Conservation (phyloP, 1,140 invertebrate genomes). For the Caenorhabditis briggsae region DNA sequence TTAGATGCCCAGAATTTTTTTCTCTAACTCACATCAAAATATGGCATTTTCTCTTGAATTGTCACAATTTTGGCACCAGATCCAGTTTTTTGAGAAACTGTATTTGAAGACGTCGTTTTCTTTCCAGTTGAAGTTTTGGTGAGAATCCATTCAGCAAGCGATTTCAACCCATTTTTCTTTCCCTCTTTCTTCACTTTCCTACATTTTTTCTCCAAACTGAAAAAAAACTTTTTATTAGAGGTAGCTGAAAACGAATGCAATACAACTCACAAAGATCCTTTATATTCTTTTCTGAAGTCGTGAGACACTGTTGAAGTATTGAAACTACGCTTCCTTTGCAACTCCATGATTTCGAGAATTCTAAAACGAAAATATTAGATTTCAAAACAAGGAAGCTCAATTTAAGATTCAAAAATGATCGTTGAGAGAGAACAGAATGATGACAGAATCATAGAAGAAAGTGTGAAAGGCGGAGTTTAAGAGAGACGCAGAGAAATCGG, state of each 20-base stretch:
- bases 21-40: conserved; percentile 54
- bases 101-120: neutral
- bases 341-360: neutral
- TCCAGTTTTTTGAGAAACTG: neutral
- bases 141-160: conserved; percentile 39
- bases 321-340: conserved; percentile 48
- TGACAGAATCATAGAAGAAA: neutral
- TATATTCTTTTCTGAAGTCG: conserved; percentile 57
- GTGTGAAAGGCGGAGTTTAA: neutral
- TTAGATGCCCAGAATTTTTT: no score
- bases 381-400: neutral
- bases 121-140: neutral
- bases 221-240: neutral
- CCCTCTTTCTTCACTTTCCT: conserved; percentile 26
- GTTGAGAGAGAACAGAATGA: conserved; percentile 31
- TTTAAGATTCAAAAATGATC: neutral
- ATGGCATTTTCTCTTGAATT: neutral
- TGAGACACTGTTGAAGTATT: conserved; percentile 32
- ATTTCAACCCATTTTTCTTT: neutral
- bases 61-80: conserved; percentile 6
- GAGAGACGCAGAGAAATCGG: conserved; percentile 31
- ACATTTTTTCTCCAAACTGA: conserved; percentile 55
- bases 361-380: neutral
- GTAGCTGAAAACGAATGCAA: no score
- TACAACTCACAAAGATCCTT: conserved; percentile 52